Percentiles rank a stretch among this genome's conserved stretches.
These are phyloP conservation scores for Habroteleia sp. DNA, from an alignment of 2,888 invertebrate genomes.

Conservation along the genomic window DNA sequence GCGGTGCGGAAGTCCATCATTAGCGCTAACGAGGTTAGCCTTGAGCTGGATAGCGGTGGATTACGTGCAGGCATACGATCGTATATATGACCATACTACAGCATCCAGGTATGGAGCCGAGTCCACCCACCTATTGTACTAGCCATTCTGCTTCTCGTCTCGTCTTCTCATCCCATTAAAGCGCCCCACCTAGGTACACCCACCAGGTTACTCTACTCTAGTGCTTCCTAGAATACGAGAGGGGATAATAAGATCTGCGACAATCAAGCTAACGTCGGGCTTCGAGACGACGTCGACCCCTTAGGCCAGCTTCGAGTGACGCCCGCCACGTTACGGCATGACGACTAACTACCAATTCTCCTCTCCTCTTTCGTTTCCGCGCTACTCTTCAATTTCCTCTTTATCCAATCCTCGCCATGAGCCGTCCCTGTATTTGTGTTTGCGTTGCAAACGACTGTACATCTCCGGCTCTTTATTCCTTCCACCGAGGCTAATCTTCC, in stretches of 20 bases:
- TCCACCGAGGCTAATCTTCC: conserved; percentile 16
- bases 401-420: conserved; percentile 28
- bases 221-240: conserved; percentile 70
- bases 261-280: conserved; percentile 74
- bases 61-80: conserved; percentile 12
- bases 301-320: conserved; percentile 73
- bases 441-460: not conserved
- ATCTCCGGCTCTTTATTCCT: not conserved
- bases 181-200: conserved; percentile 62
- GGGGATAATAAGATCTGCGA: conserved; percentile 80
- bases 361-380: conserved; percentile 24
- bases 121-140: conserved; percentile 53
- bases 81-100: conserved; percentile 8
- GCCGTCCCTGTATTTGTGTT: conserved; percentile 1
- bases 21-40: conserved; percentile 79
- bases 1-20: conserved; percentile 73
- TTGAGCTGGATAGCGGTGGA: conserved; percentile 67
- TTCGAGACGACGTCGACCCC: conserved; percentile 70
- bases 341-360: conserved; percentile 61
- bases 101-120: conserved; percentile 60
- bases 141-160: conserved; percentile 59
- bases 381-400: conserved; percentile 43
- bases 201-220: conserved; percentile 61
- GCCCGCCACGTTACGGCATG: conserved; percentile 76
- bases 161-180: conserved; percentile 61